Evolutionary conservation across 2,888 invertebrate species (phyloP).

Genomic region (Drosophila ezoana): DNA sequence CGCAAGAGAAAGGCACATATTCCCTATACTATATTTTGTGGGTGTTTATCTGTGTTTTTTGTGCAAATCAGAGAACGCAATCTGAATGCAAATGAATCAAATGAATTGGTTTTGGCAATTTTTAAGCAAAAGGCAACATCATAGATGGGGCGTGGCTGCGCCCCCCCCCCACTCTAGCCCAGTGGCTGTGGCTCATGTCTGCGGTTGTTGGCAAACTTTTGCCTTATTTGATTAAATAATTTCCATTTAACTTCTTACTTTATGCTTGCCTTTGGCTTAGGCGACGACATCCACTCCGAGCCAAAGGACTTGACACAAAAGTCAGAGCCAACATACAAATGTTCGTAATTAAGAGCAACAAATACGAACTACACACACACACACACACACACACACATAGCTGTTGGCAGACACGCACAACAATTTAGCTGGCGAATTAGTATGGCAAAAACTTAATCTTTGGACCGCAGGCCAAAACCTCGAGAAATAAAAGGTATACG

Average conservation of each 20-base stretch:
- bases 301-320: slow-evolving; percentile 23
- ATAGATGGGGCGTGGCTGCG: slow-evolving; percentile 5
- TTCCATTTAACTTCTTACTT: slow-evolving; percentile 75
- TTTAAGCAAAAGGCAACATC: slow-evolving; percentile 43
- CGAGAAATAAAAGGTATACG: slow-evolving; percentile 51
- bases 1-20: slow-evolving; percentile 28
- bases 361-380: slow-evolving; percentile 37
- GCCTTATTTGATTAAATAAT: slow-evolving; percentile 79
- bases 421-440: slow-evolving; percentile 71
- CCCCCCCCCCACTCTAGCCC: background rate
- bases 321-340: slow-evolving; percentile 37
- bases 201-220: slow-evolving; percentile 51
- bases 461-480: slow-evolving; percentile 49
- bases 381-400: slow-evolving; percentile 13
- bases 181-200: slow-evolving; percentile 49
- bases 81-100: slow-evolving; percentile 76
- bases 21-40: slow-evolving; percentile 1
- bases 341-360: slow-evolving; percentile 67
- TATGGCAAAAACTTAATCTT: slow-evolving; percentile 73
- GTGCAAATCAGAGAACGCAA: slow-evolving; percentile 60
- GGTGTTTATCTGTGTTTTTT: slow-evolving; percentile 8
- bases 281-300: slow-evolving; percentile 21
- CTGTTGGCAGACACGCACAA: slow-evolving; percentile 37
- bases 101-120: slow-evolving; percentile 74
- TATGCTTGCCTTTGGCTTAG: slow-evolving; percentile 19